These are phyloP conservation scores for Phylloscopus collybita DNA, from an alignment of 2,797 vertebrate species.

Conservation along the genomic window DNA sequence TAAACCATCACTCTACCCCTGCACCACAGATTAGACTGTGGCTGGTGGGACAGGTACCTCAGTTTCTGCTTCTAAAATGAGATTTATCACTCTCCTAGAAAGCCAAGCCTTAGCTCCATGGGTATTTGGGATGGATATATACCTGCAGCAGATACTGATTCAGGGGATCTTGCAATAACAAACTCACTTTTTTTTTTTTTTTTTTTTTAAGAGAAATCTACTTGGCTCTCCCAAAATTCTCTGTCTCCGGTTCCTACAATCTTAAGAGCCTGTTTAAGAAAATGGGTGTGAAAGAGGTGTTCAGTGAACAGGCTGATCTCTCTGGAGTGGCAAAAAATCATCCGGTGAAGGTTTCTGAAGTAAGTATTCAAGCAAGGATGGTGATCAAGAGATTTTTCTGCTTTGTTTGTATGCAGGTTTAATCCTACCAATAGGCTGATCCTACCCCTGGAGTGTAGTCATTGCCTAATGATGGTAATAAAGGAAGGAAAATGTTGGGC, in stretches of 20 bases:
- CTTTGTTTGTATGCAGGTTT: neutral
- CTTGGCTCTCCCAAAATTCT: slow-evolving; percentile 72
- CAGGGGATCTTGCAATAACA: neutral
- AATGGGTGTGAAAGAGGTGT: slow-evolving; percentile 63
- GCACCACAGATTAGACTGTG: neutral
- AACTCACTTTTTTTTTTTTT: neutral
- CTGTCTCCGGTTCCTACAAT: slow-evolving; percentile 51
- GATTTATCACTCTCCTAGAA: neutral
- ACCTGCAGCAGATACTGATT: neutral
- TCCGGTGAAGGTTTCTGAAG: slow-evolving; percentile 63
- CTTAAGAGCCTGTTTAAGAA: slow-evolving; percentile 54
- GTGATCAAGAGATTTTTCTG: neutral
- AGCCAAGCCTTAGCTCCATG: neutral
- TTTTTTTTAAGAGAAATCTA: slow-evolving; percentile 55
- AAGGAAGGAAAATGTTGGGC: neutral
- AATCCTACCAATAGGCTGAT: neutral
- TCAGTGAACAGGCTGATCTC: slow-evolving; percentile 57
- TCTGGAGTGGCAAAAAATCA: slow-evolving; percentile 38
- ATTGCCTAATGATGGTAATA: neutral
- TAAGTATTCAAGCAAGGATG: slow-evolving; percentile 21
- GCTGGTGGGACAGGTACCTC: neutral
- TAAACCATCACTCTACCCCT: neutral
- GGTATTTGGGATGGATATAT: neutral
- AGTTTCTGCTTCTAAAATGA: neutral
- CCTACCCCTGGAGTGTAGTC: neutral